Percentiles rank a stretch among this genome's conserved stretches.
Conservation (phyloP, 2,113 vertebrate species). For the Microtus ochrogaster region DNA sequence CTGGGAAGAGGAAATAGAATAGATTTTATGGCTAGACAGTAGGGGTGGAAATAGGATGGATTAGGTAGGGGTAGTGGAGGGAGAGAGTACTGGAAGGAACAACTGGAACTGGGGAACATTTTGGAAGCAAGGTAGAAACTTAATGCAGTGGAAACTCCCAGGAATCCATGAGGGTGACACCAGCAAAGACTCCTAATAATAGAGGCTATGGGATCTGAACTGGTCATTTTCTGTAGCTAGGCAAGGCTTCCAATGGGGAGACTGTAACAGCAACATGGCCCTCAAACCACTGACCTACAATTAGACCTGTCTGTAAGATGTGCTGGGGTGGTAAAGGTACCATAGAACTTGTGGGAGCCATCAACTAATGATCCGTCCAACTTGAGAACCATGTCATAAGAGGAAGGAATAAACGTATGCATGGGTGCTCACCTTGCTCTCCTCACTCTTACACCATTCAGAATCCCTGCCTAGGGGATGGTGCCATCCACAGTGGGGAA, state of each 20-base stretch:
- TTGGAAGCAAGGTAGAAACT: too few relatives aligned
- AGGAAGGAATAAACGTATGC: neutral
- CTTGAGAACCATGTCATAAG: neutral
- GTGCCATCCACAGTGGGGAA: too few relatives aligned
- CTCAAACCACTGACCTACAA: neutral
- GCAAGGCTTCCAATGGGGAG: neutral
- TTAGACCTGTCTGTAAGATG: neutral
- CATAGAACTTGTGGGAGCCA: neutral
- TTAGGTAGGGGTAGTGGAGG: too few relatives aligned
- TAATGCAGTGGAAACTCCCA: neutral
- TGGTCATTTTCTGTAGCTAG: neutral
- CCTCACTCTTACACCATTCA: neutral
- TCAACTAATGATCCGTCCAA: neutral
- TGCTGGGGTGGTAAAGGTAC: neutral
- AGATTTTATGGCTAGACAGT: neutral
- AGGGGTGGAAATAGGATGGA: too few relatives aligned
- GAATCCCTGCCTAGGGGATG: neutral
- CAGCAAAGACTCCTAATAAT: neutral
- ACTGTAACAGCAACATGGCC: neutral
- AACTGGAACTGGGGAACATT: too few relatives aligned
- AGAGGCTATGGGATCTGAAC: neutral
- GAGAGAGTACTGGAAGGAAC: too few relatives aligned
- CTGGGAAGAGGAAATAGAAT: neutral
- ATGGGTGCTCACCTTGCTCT: neutral
- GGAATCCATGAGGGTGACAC: neutral